These are phyloP conservation scores for Teleiodes luculella DNA, from an alignment of 2,888 invertebrate species.

Conservation along the genomic window DNA sequence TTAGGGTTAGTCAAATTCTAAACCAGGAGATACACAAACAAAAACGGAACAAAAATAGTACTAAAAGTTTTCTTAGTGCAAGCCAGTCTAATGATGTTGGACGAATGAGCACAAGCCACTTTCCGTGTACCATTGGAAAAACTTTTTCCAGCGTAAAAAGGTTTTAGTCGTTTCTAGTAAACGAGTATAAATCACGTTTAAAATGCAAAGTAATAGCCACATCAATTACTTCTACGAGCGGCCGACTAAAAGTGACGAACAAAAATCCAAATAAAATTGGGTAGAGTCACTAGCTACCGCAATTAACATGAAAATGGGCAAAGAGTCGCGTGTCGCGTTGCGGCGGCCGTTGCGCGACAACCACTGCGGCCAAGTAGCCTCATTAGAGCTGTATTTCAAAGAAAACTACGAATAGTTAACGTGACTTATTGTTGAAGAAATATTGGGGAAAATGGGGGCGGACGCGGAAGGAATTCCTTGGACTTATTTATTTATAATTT, in stretches of 20 bases:
- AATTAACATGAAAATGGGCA: conserved; percentile 37
- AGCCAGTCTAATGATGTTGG: too few species aligned
- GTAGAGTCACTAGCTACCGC: conserved; percentile 28
- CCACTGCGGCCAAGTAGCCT: conserved; percentile 57
- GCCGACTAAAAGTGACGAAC: conserved; percentile 14
- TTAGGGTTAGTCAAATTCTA: too few species aligned
- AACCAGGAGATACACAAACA: too few species aligned
- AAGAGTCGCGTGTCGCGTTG: conserved; percentile 31
- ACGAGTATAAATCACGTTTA: background rate
- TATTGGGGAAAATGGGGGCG: background rate
- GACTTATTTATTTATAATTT: background rate
- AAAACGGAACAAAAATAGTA: too few species aligned
- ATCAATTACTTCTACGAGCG: conserved; percentile 5
- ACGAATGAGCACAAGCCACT: too few species aligned
- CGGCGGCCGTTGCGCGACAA: conserved; percentile 35
- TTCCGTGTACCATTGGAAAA: too few species aligned
- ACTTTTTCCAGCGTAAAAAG: background rate
- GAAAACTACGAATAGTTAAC: conserved; percentile 33
- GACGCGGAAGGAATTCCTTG: background rate
- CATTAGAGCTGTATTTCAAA: conserved; percentile 59
- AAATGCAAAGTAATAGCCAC: conserved; percentile 3
- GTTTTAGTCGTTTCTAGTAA: background rate
- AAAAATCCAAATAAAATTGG: conserved; percentile 39
- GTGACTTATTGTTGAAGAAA: conserved; percentile 23
- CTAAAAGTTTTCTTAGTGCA: too few species aligned